phyloP scores from a whole-genome alignment of 2,797 vertebrate species.

The Mormyrus proboscirostris region DNA sequence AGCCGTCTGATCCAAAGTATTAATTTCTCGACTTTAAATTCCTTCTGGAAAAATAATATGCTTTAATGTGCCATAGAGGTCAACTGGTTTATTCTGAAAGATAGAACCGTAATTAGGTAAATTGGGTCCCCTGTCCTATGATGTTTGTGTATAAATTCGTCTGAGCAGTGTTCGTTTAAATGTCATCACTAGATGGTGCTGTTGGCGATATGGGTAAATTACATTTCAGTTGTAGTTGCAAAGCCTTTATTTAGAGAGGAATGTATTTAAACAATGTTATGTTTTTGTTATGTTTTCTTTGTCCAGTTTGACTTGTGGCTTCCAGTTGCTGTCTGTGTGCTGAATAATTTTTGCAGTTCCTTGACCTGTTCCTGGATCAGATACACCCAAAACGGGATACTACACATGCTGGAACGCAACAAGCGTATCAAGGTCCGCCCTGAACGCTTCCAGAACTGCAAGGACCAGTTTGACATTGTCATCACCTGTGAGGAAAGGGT shows the following conservation, averaged over 20 bases:
- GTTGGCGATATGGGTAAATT: not conserved
- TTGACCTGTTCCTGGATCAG: constrained; percentile 65
- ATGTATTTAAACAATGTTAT: not conserved
- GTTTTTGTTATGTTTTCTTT: not conserved
- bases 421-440: constrained; percentile 94
- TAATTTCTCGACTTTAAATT: not conserved
- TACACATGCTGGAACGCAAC: constrained; percentile 98
- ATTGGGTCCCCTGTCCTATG: not conserved
- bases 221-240: not conserved
- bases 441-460: constrained; percentile 93
- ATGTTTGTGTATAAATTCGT: not conserved
- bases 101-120: not conserved
- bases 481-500: constrained; percentile 97
- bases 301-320: not conserved
- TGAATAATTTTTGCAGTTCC: constrained; percentile 42
- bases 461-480: constrained; percentile 92
- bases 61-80: not conserved
- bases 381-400: constrained; percentile 98
- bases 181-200: not conserved
- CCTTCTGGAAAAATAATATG: not conserved
- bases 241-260: not conserved
- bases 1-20: not conserved
- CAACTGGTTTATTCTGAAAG: not conserved
- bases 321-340: not conserved
- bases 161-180: not conserved